These are phyloP conservation scores for Notospermus geniculatus DNA, from an alignment of 1,140 invertebrate species.

Conservation along the genomic window DNA sequence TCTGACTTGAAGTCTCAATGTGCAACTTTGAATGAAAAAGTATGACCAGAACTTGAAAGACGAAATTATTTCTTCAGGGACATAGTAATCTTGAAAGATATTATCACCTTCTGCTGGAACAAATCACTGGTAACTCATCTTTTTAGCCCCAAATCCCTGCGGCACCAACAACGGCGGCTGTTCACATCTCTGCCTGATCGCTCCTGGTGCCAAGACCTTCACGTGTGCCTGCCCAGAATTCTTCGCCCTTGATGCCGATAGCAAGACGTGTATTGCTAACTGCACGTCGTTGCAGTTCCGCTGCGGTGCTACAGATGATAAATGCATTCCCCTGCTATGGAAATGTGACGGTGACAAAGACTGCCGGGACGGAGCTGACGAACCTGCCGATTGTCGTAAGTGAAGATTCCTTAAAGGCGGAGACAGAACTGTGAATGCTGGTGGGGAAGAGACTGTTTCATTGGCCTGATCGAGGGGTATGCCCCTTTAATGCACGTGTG, in stretches of 20 bases:
- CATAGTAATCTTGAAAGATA: too few relatives aligned
- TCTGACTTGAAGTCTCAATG: too few relatives aligned
- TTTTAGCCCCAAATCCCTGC: slow-evolving; percentile 79
- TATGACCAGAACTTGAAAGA: too few relatives aligned
- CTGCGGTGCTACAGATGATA: slow-evolving; percentile 78
- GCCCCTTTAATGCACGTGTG: too few relatives aligned
- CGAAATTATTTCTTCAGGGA: too few relatives aligned
- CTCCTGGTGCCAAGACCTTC: slow-evolving; percentile 67
- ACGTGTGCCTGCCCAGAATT: slow-evolving; percentile 92
- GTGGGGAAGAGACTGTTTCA: too few relatives aligned
- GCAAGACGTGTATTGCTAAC: slow-evolving; percentile 92
- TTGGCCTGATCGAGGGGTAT: too few relatives aligned
- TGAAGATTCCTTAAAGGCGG: slow-evolving; percentile 21
- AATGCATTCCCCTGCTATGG: slow-evolving; percentile 95
- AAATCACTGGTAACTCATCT: background rate
- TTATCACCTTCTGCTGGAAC: background rate
- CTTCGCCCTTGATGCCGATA: slow-evolving; percentile 76
- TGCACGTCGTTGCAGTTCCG: slow-evolving; percentile 90
- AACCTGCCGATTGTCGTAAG: slow-evolving; percentile 66
- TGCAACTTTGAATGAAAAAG: too few relatives aligned
- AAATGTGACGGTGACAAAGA: slow-evolving; percentile 76
- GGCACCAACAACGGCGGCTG: slow-evolving; percentile 92
- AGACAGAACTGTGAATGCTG: too few relatives aligned
- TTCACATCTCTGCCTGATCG: slow-evolving; percentile 91
- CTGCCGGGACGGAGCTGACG: slow-evolving; percentile 76